phyloP scores from a whole-genome alignment of 2,888 invertebrate genomes.

The Parnassius smintheus region DNA sequence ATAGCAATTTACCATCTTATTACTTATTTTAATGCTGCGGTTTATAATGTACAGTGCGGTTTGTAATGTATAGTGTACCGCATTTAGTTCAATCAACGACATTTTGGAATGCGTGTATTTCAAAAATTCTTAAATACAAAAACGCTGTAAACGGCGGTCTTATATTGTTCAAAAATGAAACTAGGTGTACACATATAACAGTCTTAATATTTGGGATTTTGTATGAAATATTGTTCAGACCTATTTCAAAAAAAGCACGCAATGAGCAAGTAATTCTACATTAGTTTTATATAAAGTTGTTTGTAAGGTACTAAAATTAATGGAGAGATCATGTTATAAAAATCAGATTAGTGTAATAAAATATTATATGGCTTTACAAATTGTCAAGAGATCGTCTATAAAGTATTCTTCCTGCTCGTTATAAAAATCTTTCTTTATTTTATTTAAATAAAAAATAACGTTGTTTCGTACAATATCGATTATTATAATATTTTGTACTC shows the following conservation, averaged over 20 bases:
- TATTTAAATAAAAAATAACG: constrained; percentile 14
- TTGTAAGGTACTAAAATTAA: constrained; percentile 16
- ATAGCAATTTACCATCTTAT: background rate
- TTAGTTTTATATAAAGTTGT: constrained; percentile 24
- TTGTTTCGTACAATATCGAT: constrained; percentile 10
- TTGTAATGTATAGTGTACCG: background rate
- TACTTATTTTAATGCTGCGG: background rate
- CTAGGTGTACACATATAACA: constrained; percentile 6
- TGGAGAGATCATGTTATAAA: constrained; percentile 28
- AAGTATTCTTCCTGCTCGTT: constrained; percentile 15
- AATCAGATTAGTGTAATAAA: constrained; percentile 23
- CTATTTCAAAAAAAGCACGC: constrained; percentile 13
- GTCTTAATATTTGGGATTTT: constrained; percentile 8
- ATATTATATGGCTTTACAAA: constrained; percentile 17
- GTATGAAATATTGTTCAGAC: constrained; percentile 17
- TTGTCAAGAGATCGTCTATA: constrained; percentile 14
- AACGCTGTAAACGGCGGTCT: too few species aligned
- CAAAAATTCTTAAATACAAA: too few species aligned
- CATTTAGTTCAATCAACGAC: background rate
- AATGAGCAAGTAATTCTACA: constrained; percentile 21
- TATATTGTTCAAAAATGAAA: background rate
- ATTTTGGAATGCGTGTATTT: too few species aligned
- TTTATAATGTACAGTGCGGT: background rate
- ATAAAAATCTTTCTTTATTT: constrained; percentile 3
- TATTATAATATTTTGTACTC: background rate